Conservation (phyloP, 2,797 vertebrate species). For the Tympanoctomys barrerae region DNA sequence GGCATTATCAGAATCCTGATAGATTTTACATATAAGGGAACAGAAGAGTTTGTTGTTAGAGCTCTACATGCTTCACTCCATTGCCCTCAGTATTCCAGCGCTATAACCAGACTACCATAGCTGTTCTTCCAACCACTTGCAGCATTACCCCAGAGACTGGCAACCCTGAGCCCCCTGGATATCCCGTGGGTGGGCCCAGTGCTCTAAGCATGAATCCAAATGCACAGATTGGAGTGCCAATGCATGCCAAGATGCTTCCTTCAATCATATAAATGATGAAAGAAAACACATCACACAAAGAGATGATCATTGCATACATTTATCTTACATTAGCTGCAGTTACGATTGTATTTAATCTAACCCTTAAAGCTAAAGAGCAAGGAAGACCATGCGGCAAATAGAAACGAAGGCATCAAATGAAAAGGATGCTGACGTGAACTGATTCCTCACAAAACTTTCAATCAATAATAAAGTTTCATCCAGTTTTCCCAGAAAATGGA, state of each 20-base stretch:
- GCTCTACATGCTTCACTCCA: conserved; percentile 94
- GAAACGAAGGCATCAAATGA: conserved; percentile 94
- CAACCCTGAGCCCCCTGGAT: conserved; percentile 94
- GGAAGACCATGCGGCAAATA: conserved; percentile 92
- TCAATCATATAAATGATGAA: conserved; percentile 94
- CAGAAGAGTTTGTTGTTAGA: conserved; percentile 91
- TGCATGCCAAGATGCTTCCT: conserved; percentile 94
- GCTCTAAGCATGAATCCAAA: conserved; percentile 95
- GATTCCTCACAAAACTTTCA: conserved; percentile 95
- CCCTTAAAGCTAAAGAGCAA: conserved; percentile 94
- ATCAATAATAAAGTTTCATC: conserved; percentile 90
- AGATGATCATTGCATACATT: conserved; percentile 95
- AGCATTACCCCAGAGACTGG: conserved; percentile 91
- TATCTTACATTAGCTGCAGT: conserved; percentile 93
- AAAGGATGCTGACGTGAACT: conserved; percentile 94
- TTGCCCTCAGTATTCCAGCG: conserved; percentile 95
- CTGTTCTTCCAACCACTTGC: conserved; percentile 91
- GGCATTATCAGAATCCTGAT: conserved; percentile 94
- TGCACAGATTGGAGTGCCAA: conserved; percentile 93
- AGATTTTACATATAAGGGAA: conserved; percentile 93
- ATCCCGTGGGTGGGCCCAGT: conserved; percentile 93
- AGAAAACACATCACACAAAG: conserved; percentile 93
- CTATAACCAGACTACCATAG: conserved; percentile 96
- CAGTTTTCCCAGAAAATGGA: conserved; percentile 91
- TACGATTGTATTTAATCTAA: conserved; percentile 92